Evolutionary conservation across 2,888 invertebrate genomes (phyloP), one percentile per base, ranked within the genome.

Genomic region (Sepiola atlantica): DNA sequence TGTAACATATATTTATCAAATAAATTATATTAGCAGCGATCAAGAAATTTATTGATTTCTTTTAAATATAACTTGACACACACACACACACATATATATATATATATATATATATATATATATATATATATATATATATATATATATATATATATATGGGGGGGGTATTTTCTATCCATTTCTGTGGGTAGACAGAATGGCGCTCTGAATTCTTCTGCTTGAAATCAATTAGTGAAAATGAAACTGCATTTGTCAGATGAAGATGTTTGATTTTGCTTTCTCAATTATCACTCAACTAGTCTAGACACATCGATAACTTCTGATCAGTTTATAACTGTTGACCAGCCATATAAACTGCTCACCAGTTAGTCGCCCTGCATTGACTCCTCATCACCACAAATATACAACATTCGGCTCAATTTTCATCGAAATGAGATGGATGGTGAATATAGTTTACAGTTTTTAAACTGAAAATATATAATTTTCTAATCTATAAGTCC

Each of bases 231-330:
- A 77, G 77, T 77, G 77, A 77, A 77, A 77, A 18, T 18, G n/a
- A 77, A 77, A 77, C 77, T 77, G 77, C 77, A 77, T 77, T 32
- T 77, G 77, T 77, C 77, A 77, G 77, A 77, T 77, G 77, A 77
- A n/a, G n/a, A 77, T 77, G 77, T 77, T 77, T 77, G 32, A 77
- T 77, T 32, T 77, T 3, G 77, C 77, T 77, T 77, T 16, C n/a
- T 32, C 77, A 77, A 77, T 77, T 77, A 77, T n/a, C 77, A 77
- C 77, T 77, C 77, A 77, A 77, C n/a, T 77, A 3, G n/a, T 32
- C 32, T n/a, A n/a, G 77, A 77, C 77, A 77, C 77, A 28, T n/a
- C 77, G 28, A 77, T 77, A n/a, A 77, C 77, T 32, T 3, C n/a
- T 32, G 77, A 12, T 16, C n/a, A 8, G n/a, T 77, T n/a, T n/a